These are phyloP conservation scores for Hofmannophila pseudospretella DNA, from an alignment of 2,888 invertebrate genomes.

Conservation along the genomic window DNA sequence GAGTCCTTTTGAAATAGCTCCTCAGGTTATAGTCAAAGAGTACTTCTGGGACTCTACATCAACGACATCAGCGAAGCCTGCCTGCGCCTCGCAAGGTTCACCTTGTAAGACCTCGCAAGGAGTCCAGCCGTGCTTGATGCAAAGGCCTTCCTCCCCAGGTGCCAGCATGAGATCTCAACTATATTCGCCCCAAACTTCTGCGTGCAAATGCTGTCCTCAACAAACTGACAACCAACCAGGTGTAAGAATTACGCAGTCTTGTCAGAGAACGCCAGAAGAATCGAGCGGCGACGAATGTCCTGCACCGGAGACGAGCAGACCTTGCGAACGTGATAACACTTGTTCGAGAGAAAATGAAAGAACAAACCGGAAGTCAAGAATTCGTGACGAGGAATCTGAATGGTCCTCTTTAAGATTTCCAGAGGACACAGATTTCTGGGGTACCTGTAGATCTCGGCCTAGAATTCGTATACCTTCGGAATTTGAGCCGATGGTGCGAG, in stretches of 20 bases:
- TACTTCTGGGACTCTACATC: slow-evolving; percentile 36
- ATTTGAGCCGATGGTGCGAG: slow-evolving; percentile 11
- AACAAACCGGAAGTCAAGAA: not conserved
- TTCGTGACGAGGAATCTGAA: slow-evolving; percentile 6
- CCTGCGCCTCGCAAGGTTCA: not conserved
- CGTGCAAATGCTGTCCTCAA: not conserved
- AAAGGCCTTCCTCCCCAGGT: not conserved
- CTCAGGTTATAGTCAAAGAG: slow-evolving; percentile 38
- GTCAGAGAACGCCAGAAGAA: not conserved
- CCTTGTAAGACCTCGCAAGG: not conserved
- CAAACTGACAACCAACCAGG: not conserved
- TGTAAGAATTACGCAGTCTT: not conserved
- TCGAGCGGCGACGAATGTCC: not conserved
- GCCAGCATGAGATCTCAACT: not conserved
- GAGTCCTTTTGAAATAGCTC: slow-evolving; percentile 13
- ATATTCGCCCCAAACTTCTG: not conserved
- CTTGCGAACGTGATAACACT: not conserved
- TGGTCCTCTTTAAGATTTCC: slow-evolving; percentile 10
- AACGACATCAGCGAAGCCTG: not conserved
- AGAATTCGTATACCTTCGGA: not conserved
- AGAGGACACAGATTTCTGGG: slow-evolving; percentile 20
- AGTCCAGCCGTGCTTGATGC: not conserved
- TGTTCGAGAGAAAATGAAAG: not conserved
- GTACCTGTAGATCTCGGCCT: not conserved
- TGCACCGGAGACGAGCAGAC: not conserved